phyloP scores from a whole-genome alignment of 2,113 vertebrate genomes.

The Ctenomys sociabilis region DNA sequence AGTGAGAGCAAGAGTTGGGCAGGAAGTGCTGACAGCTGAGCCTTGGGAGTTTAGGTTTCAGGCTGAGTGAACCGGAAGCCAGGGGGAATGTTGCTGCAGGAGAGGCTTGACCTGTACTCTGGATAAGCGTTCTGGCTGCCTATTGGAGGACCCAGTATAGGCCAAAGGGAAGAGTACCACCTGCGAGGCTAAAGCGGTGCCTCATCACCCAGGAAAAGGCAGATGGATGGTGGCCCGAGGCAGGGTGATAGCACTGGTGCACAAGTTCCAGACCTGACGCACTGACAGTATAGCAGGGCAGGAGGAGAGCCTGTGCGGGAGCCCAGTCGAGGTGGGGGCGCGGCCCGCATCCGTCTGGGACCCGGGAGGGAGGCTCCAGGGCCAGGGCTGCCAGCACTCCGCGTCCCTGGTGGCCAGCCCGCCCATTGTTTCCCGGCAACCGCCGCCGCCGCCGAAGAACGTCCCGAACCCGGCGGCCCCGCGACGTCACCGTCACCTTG shows the following conservation, averaged over 20 bases:
- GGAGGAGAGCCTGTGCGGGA: conserved; percentile 6
- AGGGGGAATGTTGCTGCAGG: neutral
- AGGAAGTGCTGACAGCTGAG: neutral
- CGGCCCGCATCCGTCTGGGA: conserved; percentile 37
- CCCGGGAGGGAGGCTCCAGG: neutral
- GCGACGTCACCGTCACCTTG: conserved; percentile 64
- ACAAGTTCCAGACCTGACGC: neutral
- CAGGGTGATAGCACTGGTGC: neutral
- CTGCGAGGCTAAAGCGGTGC: neutral
- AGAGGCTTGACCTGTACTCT: neutral
- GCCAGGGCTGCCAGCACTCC: conserved; percentile 57
- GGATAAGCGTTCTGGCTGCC: neutral
- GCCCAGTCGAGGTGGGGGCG: conserved; percentile 16
- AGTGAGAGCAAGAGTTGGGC: neutral
- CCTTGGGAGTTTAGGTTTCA: neutral
- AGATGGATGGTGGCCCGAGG: neutral
- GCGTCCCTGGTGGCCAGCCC: conserved; percentile 58
- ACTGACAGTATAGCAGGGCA: neutral
- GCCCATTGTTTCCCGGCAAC: conserved; percentile 75
- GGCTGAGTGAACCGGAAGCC: neutral
- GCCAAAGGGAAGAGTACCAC: neutral
- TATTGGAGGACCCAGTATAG: neutral
- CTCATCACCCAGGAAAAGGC: neutral
- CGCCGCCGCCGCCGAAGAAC: neutral
- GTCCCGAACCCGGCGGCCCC: neutral